phyloP scores from a whole-genome alignment of 2,797 vertebrate species.

The Schizopygopsis pylzovi region DNA sequence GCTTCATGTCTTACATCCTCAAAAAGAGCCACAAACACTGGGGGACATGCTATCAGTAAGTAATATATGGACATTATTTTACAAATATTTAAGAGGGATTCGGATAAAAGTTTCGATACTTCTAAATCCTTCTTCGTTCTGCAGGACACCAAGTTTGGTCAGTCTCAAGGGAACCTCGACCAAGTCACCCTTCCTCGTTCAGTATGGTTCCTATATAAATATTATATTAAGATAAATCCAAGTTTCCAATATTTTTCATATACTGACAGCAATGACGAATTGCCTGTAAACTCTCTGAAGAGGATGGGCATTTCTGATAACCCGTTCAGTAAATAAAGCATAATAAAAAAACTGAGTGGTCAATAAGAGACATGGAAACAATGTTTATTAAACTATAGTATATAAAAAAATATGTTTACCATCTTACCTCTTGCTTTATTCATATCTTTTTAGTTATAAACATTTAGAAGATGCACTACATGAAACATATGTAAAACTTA shows the following conservation, averaged over 20 bases:
- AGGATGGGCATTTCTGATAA: constrained; percentile 70
- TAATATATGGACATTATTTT: not conserved
- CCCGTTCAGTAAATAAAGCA: constrained; percentile 22
- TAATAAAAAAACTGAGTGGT: constrained; percentile 4
- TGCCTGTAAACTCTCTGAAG: constrained; percentile 68
- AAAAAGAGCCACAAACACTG: constrained; percentile 46
- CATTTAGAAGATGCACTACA: not conserved
- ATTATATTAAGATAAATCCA: constrained; percentile 5
- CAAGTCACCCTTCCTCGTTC: constrained; percentile 16
- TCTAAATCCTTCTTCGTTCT: constrained; percentile 46
- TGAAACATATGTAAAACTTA: not conserved
- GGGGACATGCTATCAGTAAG: constrained; percentile 62
- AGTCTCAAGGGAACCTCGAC: constrained; percentile 50
- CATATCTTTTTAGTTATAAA: not conserved
- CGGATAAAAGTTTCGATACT: not conserved
- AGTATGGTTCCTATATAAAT: constrained; percentile 12
- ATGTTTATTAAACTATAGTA: constrained; percentile 29
- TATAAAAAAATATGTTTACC: constrained; percentile 18
- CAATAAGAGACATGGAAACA: constrained; percentile 10
- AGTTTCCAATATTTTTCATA: constrained; percentile 46
- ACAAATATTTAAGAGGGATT: not conserved
- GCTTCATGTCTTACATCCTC: constrained; percentile 62
- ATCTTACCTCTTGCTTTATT: constrained; percentile 26
- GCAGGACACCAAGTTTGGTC: constrained; percentile 69
- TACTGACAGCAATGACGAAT: constrained; percentile 73